Evolutionary conservation across 2,888 invertebrate species (phyloP), one percentile per base, ranked within the genome.

Genomic region (Pilophorus perplexus): DNA sequence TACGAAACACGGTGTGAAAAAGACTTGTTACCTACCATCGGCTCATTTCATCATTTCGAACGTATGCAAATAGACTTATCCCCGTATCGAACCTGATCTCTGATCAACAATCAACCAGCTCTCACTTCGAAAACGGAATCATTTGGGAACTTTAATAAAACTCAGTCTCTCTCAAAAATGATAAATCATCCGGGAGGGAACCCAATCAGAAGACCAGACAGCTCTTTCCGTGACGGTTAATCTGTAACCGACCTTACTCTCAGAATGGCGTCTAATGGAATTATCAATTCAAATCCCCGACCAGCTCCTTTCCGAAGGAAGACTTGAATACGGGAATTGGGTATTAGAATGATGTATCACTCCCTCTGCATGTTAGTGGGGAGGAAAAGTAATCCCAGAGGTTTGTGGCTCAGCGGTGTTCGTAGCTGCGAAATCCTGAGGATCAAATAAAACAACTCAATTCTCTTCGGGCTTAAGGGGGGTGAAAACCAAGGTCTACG

Each of bases 271-370:
- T 64, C 48, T 64, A 64, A 64, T 64, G 50, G 64, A 64, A 64
- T 64, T 64, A 64, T 64, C 48, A 64, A 64, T 64, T 64, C 64
- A 64, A 64, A 64, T 64, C 55, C 46, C 20, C 46, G 16, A 16
- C 20, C 57, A 40, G 40, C 57, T 16, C 37, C 37, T 18, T 33
- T 28, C 33, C 37, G 16, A 40, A 57, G 40, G 46, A 46, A 64
- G 48, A 48, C 28, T 33, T 48, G 37, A 46, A 64, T 48, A 48
- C 33, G 46, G 67, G 67, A 60, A 67, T 67, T 44, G 62, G 67
- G 67, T 60, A 67, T 67, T 67, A 67, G 28, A 38, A 60, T 67
- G 66, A 67, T 67, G 40, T 60, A 67, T 67, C 52, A 52, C 66
- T 20, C 40, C 33, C 50, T 67, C 59, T 67, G 62, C 67, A 60